A percentile compares a stretch with the other conserved stretches of the same genome.
Conservation (phyloP, 1,140 invertebrate species). For the Argopecten irradians region DNA sequence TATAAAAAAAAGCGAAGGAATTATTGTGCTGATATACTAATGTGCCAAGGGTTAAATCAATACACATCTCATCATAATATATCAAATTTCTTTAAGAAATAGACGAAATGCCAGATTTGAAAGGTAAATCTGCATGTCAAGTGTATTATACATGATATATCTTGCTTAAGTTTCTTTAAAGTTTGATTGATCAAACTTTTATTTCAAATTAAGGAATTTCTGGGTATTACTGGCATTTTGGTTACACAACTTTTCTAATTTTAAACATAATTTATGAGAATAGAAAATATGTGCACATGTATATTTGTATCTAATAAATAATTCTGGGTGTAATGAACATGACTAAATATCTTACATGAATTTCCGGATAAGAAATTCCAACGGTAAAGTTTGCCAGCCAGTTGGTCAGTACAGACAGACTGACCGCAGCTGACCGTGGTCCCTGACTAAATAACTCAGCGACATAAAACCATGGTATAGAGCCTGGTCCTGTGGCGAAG, state of each 20-base stretch:
- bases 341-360: conserved; percentile 50
- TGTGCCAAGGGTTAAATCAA: background rate
- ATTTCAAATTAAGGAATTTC: too few species aligned
- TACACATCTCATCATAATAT: background rate
- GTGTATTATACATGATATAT: too few species aligned
- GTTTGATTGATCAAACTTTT: too few species aligned
- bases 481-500: conserved; percentile 68
- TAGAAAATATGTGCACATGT: too few species aligned
- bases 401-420: conserved; percentile 59
- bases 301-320: too few species aligned
- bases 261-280: too few species aligned
- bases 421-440: conserved; percentile 90
- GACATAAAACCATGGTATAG: conserved; percentile 59
- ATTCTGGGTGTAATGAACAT: background rate
- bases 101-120: too few species aligned
- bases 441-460: conserved; percentile 83
- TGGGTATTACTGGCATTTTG: too few species aligned
- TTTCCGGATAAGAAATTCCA: conserved; percentile 54
- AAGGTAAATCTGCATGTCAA: too few species aligned
- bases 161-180: too few species aligned
- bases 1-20: conserved; percentile 75
- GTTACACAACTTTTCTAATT: too few species aligned
- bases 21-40: background rate
- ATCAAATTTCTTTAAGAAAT: background rate
- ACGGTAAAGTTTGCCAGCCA: conserved; percentile 63